Evolutionary conservation across 2,113 vertebrate species (phyloP), one percentile per base, ranked within the genome.

Genomic region (Gymnogyps californianus): DNA sequence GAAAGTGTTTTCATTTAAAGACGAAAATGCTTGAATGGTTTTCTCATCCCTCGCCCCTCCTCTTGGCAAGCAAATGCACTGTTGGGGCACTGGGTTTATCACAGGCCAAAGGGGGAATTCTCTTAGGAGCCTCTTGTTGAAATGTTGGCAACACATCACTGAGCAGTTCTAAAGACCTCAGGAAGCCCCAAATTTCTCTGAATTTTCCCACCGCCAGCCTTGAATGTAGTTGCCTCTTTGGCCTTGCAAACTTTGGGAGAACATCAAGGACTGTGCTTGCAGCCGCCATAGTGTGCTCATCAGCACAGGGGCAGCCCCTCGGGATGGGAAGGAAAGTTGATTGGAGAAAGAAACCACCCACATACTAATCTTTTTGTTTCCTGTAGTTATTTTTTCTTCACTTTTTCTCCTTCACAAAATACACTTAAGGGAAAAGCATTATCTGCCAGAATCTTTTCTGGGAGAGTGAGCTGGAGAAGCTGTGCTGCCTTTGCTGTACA

Each of bases 131-230:
- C 84, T 88, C 91, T 93, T 91, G 89, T 95, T 92, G 93, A 90
- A 95, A 88, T 75, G 71, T 83, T 97, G 93, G 95, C 95, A 97
- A 59, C 96, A 92, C 89, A 95, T 96, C 96, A 96, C 89, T 93
- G 93, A 93, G 71, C 82, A 70, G 71, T 64, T 94, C 84, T 87
- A 94, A 96, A 96, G 91, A 66, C 47, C 69, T 95, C 15, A 14
- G 87, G 89, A 97, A 96, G 91, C 58, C 89, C 89, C 78, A 91
- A 2, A 88, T 77, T 70, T 86, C 71, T 83, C 84, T 64, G 75
- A 88, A 92, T 94, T 97, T 96, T 96, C 93, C 91, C 95, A 96
- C 87, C 82, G 55, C 16, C 34, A 57, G 75, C 59, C 64, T 70
- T 90, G 87, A 96, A 83, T 96, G 55, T 52, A 58, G 66, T 62